Conservation (phyloP, 2,113 vertebrate genomes). For the Sarotherodon lohbergeri region DNA sequence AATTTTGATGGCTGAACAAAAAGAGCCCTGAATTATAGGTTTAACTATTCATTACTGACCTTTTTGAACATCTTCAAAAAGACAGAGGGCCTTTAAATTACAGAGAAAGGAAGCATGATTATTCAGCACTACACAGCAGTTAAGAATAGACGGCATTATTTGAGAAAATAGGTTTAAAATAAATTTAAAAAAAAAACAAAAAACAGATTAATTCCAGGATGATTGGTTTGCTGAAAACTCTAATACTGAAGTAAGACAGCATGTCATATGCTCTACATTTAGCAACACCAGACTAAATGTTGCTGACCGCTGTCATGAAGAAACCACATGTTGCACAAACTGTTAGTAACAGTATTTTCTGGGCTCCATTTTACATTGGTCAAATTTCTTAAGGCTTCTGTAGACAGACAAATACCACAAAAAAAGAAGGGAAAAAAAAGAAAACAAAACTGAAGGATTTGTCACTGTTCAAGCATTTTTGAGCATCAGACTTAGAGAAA, state of each 20-base stretch:
- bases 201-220: not conserved
- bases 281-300: not conserved
- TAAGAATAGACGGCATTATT: not conserved
- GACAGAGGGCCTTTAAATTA: not conserved
- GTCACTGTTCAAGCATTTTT: not conserved
- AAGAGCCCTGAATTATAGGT: not conserved
- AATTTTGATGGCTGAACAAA: not conserved
- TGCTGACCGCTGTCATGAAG: not conserved
- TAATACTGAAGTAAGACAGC: not conserved
- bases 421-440: not conserved
- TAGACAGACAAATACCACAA: not conserved
- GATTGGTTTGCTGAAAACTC: not conserved
- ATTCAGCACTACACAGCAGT: not conserved
- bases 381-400: not conserved
- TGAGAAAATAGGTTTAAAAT: not conserved
- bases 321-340: slow-evolving; percentile 16
- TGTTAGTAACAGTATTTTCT: not conserved
- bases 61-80: not conserved
- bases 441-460: not conserved
- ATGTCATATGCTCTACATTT: not conserved
- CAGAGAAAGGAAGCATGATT: not conserved
- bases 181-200: fast-evolving
- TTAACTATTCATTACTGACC: not conserved
- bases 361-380: not conserved
- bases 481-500: not conserved